Evolutionary conservation across 2,113 vertebrate species (phyloP).

Genomic region (Hystrix cristata): DNA sequence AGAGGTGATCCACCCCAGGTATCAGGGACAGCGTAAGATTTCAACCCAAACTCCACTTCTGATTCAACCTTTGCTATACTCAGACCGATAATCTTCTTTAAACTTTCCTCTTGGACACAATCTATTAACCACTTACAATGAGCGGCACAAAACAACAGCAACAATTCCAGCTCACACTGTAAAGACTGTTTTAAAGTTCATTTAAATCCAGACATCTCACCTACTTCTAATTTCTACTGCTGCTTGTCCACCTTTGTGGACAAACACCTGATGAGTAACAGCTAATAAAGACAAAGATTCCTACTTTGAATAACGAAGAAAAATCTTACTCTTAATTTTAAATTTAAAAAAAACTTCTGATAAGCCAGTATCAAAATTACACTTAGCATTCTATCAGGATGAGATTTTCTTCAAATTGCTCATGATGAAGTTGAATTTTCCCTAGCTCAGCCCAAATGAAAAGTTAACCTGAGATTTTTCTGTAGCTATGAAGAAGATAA

Average conservation of each 20-base stretch:
- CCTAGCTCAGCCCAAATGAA: neutral
- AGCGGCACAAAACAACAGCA: neutral
- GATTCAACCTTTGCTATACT: neutral
- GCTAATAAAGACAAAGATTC: neutral
- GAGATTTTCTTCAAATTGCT: conserved; percentile 12
- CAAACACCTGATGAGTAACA: neutral
- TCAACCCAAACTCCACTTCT: conserved; percentile 33
- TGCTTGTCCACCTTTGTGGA: neutral
- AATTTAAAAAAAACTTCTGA: neutral
- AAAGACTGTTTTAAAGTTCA: neutral
- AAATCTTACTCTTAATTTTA: neutral
- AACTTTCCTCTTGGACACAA: neutral
- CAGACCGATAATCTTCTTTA: neutral
- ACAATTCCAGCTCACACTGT: neutral
- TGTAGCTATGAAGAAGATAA: neutral
- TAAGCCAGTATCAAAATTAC: neutral
- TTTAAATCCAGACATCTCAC: neutral
- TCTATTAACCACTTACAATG: neutral
- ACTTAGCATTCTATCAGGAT: neutral
- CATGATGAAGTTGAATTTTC: conserved; percentile 38
- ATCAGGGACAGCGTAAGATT: neutral
- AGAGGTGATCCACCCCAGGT: neutral
- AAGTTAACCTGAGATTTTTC: conserved; percentile 50
- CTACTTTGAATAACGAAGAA: neutral
- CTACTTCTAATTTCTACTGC: neutral